phyloP scores from a whole-genome alignment of 1,140 invertebrate genomes.

The Cheumatopsyche charites region DNA sequence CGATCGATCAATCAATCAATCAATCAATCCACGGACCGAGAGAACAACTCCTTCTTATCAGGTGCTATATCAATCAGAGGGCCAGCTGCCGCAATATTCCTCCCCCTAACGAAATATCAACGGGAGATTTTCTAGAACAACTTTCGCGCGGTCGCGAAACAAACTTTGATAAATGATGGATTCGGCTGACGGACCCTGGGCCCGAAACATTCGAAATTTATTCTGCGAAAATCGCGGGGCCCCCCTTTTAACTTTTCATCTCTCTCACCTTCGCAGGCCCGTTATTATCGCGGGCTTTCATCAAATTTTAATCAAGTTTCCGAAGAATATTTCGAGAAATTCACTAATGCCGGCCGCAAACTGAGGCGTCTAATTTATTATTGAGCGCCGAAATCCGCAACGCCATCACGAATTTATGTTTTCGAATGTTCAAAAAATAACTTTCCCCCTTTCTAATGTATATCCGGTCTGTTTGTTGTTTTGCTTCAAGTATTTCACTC shows the following conservation, averaged over 20 bases:
- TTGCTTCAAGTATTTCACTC: no score
- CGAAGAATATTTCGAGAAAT: conserved; percentile 34
- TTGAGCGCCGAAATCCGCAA: conserved; percentile 13
- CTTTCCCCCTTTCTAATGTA: neutral
- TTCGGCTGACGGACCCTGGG: conserved; percentile 2
- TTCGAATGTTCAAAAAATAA: neutral
- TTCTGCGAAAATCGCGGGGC: conserved; percentile 20
- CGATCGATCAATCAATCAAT: no score
- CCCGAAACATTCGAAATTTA: conserved; percentile 27
- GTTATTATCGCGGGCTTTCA: conserved; percentile 28
- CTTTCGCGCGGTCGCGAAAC: conserved; percentile 34
- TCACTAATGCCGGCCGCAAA: conserved; percentile 34
- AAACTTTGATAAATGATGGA: conserved; percentile 44
- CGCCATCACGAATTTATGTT: neutral
- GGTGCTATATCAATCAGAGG: conserved; percentile 31
- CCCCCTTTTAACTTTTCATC: conserved; percentile 3
- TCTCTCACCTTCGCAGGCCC: neutral
- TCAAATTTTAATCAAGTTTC: conserved; percentile 39
- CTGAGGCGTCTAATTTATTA: conserved; percentile 19
- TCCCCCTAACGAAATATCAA: no score
- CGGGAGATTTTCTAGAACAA: conserved; percentile 21
- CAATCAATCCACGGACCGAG: no score
- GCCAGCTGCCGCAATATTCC: conserved; percentile 21
- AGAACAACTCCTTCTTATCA: no score
- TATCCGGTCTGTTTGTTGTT: no score